phyloP scores from a whole-genome alignment of 2,797 vertebrate genomes.

The Zenarchopterus dispar region DNA sequence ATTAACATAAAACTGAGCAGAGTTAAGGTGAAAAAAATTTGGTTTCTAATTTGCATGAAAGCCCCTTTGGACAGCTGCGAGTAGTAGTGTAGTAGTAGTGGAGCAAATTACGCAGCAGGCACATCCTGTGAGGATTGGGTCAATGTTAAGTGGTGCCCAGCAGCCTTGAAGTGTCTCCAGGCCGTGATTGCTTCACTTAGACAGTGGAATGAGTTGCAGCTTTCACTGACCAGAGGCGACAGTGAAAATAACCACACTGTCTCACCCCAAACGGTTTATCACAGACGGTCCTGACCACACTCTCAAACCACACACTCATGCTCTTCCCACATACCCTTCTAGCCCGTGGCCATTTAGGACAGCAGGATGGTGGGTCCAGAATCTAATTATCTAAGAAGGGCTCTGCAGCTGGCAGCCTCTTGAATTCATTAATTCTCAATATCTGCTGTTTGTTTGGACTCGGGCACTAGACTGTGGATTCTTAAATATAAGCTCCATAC shows the following conservation, averaged over 20 bases:
- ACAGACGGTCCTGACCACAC: slow-evolving; percentile 12
- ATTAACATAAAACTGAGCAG: slow-evolving; percentile 7
- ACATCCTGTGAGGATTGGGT: slow-evolving; percentile 52
- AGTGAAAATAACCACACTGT: slow-evolving; percentile 44
- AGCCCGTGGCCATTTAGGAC: slow-evolving; percentile 58
- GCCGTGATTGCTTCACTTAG: slow-evolving; percentile 60
- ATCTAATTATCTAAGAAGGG: slow-evolving; percentile 63
- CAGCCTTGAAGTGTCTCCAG: slow-evolving; percentile 44
- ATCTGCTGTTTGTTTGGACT: slow-evolving; percentile 45
- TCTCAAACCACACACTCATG: slow-evolving; percentile 13
- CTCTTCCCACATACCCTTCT: slow-evolving; percentile 34
- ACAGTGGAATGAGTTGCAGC: slow-evolving; percentile 55
- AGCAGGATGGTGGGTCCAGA: slow-evolving; percentile 41
- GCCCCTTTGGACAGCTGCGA: slow-evolving; percentile 26
- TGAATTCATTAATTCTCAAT: slow-evolving; percentile 59
- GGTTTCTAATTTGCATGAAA: slow-evolving; percentile 53
- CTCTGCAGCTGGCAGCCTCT: slow-evolving; percentile 59
- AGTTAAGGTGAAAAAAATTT: neutral
- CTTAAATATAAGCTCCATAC: slow-evolving; percentile 7
- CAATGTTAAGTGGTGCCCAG: slow-evolving; percentile 47
- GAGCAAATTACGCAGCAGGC: slow-evolving; percentile 6
- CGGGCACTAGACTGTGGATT: slow-evolving; percentile 23
- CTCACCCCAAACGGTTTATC: slow-evolving; percentile 30
- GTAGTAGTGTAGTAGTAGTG: slow-evolving; percentile 10
- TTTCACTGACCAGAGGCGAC: slow-evolving; percentile 47